These are phyloP conservation scores for Chroicocephalus ridibundus DNA, from an alignment of 2,113 vertebrate genomes.

Conservation along the genomic window DNA sequence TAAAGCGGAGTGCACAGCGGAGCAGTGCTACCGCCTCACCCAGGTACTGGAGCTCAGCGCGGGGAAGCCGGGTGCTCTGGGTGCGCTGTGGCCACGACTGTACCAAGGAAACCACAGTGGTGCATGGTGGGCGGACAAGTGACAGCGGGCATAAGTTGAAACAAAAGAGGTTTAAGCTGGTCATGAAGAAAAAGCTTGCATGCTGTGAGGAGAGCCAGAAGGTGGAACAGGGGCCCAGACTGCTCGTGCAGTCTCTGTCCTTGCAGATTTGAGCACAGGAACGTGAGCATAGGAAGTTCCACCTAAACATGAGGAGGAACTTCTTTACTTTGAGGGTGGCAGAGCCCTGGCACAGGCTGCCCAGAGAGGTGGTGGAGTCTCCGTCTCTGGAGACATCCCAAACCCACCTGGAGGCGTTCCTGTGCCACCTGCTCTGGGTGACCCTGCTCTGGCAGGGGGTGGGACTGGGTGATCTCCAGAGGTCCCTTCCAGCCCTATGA, in stretches of 20 bases:
- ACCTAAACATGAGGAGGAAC: no score
- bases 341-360: no score
- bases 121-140: not conserved
- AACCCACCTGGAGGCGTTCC: no score
- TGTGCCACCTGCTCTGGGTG: no score
- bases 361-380: no score
- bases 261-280: not conserved
- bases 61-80: not conserved
- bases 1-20: slow-evolving; percentile 95
- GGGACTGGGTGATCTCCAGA: no score
- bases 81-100: rapidly evolving
- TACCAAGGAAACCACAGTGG: no score
- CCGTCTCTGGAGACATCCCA: no score
- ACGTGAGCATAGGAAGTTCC: no score
- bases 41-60: slow-evolving; percentile 61
- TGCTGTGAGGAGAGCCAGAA: not conserved
- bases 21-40: slow-evolving; percentile 92
- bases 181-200: not conserved
- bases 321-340: no score
- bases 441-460: no score
- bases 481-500: no score
- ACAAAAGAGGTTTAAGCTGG: not conserved
- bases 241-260: not conserved
- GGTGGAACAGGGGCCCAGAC: not conserved
- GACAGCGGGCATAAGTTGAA: not conserved